Percentiles rank a stretch among this genome's conserved stretches.
These are phyloP conservation scores for Hylaeus volcanicus DNA, from an alignment of 1,140 invertebrate species.

Conservation along the genomic window DNA sequence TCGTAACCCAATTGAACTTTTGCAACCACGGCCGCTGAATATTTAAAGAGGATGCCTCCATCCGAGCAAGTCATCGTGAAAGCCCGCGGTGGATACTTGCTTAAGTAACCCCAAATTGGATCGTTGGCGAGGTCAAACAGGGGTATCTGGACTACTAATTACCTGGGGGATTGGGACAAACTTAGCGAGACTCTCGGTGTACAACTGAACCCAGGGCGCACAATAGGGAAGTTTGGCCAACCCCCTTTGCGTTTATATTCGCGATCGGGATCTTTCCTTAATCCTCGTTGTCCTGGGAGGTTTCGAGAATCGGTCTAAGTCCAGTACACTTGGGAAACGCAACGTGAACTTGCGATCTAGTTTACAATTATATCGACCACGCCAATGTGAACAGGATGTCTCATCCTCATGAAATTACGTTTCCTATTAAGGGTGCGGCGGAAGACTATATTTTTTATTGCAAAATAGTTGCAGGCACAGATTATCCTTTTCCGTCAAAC, in stretches of 20 bases:
- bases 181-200: conserved; percentile 46
- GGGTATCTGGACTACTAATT: conserved; percentile 59
- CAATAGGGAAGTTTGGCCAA: conserved; percentile 52
- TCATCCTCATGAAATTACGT: background rate
- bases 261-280: conserved; percentile 63
- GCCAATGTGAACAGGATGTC: background rate
- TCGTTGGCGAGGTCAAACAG: conserved; percentile 36
- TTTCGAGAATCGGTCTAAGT: conserved; percentile 61
- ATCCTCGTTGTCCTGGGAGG: conserved; percentile 55
- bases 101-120: conserved; percentile 38
- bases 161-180: conserved; percentile 54
- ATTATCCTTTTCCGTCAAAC: no score
- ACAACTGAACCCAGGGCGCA: conserved; percentile 41
- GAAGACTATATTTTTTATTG: background rate
- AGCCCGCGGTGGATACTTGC: background rate
- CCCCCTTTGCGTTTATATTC: conserved; percentile 58
- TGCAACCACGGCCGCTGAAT: background rate
- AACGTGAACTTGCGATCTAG: conserved; percentile 48
- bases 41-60: background rate
- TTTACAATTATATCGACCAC: conserved; percentile 55
- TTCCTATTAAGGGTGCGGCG: no score
- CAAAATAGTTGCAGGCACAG: no score
- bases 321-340: conserved; percentile 38
- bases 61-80: background rate
- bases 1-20: no score